A percentile compares a stretch with the other conserved stretches of the same genome.
phyloP scores from a whole-genome alignment of 2,113 vertebrate species.

The Phyllopteryx taeniolatus region DNA sequence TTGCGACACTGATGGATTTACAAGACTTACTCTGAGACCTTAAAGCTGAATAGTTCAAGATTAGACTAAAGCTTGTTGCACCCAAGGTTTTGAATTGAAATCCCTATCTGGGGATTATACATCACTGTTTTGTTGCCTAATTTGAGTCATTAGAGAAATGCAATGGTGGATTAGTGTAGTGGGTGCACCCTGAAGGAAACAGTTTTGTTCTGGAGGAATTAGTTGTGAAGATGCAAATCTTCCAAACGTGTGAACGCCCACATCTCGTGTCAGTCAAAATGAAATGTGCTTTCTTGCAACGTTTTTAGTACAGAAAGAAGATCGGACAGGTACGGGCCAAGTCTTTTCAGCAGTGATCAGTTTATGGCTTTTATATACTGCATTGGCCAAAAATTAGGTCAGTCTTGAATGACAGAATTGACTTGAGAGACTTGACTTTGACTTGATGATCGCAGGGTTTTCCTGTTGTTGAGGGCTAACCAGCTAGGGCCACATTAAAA shows the following conservation, averaged over 20 bases:
- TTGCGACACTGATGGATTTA: conserved; percentile 12
- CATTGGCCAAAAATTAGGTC: background rate
- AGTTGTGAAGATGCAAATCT: conserved; percentile 32
- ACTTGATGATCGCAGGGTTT: too few relatives aligned
- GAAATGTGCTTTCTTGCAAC: conserved; percentile 13
- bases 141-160: conserved; percentile 35
- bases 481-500: too few relatives aligned
- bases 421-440: too few relatives aligned
- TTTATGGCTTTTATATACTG: background rate
- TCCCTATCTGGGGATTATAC: conserved; percentile 13
- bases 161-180: conserved; percentile 9
- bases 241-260: conserved; percentile 35
- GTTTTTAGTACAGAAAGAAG: background rate
- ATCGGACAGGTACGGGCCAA: background rate
- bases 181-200: conserved; percentile 23
- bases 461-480: too few relatives aligned
- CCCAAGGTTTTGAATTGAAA: conserved; percentile 16
- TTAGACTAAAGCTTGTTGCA: conserved; percentile 15
- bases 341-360: background rate
- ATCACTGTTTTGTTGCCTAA: conserved; percentile 34
- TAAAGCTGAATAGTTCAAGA: conserved; percentile 12
- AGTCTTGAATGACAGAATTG: too few relatives aligned
- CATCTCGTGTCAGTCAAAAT: conserved; percentile 27
- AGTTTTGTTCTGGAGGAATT: conserved; percentile 32
- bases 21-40: conserved; percentile 10